Evolutionary conservation across 2,113 vertebrate genomes (phyloP).

Genomic region (Climacteris rufus): DNA sequence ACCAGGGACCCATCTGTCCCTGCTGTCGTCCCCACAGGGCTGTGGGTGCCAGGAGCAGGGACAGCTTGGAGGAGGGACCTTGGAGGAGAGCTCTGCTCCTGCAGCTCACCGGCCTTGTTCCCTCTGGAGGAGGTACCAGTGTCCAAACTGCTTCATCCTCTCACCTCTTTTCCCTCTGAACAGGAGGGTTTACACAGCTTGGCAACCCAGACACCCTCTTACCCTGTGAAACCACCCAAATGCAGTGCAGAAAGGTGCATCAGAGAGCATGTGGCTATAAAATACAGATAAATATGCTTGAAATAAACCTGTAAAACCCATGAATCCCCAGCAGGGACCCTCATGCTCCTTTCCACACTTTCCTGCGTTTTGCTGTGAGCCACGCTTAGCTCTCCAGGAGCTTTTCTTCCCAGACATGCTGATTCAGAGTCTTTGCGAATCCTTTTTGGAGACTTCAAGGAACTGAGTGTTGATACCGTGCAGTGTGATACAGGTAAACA

Average conservation of each 20-base stretch:
- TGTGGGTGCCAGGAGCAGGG: neutral
- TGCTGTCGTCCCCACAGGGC: neutral
- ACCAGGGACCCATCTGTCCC: neutral
- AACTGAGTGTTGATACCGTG: fast-evolving
- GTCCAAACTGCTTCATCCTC: neutral
- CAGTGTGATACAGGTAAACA: fast-evolving
- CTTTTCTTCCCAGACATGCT: neutral
- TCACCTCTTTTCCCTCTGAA: neutral
- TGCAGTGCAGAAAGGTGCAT: neutral
- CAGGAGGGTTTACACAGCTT: neutral
- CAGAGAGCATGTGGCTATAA: neutral
- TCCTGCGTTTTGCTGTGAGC: neutral
- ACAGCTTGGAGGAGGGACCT: neutral
- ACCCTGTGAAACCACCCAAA: neutral
- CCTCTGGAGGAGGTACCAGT: fast-evolving
- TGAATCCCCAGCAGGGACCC: neutral
- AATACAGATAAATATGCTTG: neutral
- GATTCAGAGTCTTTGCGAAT: neutral
- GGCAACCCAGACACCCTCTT: neutral
- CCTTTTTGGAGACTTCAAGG: neutral
- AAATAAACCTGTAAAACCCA: neutral
- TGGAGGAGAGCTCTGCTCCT: fast-evolving
- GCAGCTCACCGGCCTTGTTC: fast-evolving
- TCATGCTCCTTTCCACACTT: fast-evolving
- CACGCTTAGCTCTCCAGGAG: neutral